Evolutionary conservation across 2,113 vertebrate species (phyloP).

Genomic region (Vanacampus margaritifer): DNA sequence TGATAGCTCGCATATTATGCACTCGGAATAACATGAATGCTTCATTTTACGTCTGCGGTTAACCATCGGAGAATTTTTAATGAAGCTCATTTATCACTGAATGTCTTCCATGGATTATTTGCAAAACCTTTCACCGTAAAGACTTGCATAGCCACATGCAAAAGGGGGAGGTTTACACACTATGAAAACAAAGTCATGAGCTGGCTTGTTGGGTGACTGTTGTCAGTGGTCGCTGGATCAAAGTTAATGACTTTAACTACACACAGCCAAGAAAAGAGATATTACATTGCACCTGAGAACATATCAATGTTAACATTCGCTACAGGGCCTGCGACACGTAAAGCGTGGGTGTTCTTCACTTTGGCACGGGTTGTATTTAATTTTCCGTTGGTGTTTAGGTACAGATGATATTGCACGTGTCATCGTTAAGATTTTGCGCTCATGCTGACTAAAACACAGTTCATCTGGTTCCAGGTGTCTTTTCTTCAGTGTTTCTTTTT

Average conservation of each 20-base stretch:
- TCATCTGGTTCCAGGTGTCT: not conserved
- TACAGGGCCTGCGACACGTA: not conserved
- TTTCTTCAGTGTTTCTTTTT: not conserved
- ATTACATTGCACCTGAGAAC: slow-evolving; percentile 15
- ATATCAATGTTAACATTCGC: slow-evolving; percentile 9
- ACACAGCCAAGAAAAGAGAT: slow-evolving; percentile 36
- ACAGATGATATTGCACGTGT: not conserved
- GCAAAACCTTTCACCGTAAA: slow-evolving; percentile 11
- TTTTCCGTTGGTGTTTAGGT: not conserved
- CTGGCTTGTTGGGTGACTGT: slow-evolving; percentile 34
- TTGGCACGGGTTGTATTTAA: not conserved
- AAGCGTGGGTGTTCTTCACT: slow-evolving; percentile 1
- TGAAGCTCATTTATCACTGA: slow-evolving; percentile 17
- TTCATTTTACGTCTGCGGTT: slow-evolving; percentile 17
- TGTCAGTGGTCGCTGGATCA: slow-evolving; percentile 38
- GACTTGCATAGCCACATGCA: slow-evolving; percentile 20
- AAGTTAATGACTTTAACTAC: slow-evolving; percentile 30
- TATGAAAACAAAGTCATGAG: slow-evolving; percentile 28
- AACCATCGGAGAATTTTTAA: slow-evolving; percentile 5
- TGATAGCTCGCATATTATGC: slow-evolving; percentile 15
- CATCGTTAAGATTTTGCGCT: not conserved
- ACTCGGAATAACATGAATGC: slow-evolving; percentile 4
- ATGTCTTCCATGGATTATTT: slow-evolving; percentile 10
- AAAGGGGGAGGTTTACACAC: slow-evolving; percentile 14
- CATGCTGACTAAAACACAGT: not conserved